These are phyloP conservation scores for Lampris incognitus DNA, from an alignment of 2,113 vertebrate genomes.

Conservation along the genomic window DNA sequence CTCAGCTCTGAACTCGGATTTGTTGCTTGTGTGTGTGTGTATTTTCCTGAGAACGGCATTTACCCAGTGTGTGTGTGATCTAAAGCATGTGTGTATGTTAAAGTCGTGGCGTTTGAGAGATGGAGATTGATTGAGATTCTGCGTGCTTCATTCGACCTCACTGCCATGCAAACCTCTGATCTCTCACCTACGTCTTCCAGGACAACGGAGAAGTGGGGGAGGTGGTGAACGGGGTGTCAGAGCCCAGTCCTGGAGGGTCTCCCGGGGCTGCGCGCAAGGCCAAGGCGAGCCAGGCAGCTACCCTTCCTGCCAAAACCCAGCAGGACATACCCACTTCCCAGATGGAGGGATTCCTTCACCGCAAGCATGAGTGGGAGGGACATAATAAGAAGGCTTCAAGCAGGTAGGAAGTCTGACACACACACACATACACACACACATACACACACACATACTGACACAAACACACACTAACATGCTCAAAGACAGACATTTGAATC, in stretches of 20 bases:
- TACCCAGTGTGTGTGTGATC: background rate
- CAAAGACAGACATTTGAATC: too few species aligned
- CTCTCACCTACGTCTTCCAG: slow-evolving; percentile 64
- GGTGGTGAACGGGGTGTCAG: slow-evolving; percentile 92
- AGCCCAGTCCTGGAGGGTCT: slow-evolving; percentile 91
- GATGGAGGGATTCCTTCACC: slow-evolving; percentile 94
- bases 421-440: too few species aligned
- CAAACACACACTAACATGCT: too few species aligned
- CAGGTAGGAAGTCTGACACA: slow-evolving; percentile 82
- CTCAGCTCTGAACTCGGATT: slow-evolving; percentile 49
- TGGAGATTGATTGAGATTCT: background rate
- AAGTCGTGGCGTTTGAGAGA: background rate
- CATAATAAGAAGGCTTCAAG: slow-evolving; percentile 98
- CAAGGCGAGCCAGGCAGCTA: slow-evolving; percentile 90
- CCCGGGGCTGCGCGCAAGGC: slow-evolving; percentile 88
- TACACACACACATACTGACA: too few species aligned
- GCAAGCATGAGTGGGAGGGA: slow-evolving; percentile 97
- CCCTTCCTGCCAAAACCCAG: slow-evolving; percentile 91
- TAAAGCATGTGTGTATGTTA: background rate
- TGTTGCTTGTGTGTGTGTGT: slow-evolving; percentile 23
- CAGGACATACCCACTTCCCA: slow-evolving; percentile 88
- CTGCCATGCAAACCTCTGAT: background rate
- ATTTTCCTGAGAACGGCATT: too few species aligned
- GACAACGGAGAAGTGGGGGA: slow-evolving; percentile 86
- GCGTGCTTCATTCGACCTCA: background rate